These are phyloP conservation scores for Nomada lathburiana DNA, from an alignment of 2,888 invertebrate genomes.

Conservation along the genomic window DNA sequence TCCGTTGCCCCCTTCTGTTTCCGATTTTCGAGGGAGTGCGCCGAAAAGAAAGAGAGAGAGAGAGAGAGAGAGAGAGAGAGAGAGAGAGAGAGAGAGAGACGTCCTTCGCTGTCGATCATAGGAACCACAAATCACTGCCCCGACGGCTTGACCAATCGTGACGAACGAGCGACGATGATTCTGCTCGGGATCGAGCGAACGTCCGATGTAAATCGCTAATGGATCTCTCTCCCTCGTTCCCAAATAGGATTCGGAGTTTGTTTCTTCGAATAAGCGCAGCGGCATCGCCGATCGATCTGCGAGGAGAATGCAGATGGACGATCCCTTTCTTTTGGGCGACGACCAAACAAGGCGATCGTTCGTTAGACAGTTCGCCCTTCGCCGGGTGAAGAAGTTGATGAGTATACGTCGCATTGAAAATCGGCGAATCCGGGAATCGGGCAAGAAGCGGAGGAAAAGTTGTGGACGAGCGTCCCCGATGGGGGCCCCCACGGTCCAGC, in stretches of 20 bases:
- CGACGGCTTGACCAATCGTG: conserved; percentile 52
- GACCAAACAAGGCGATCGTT: conserved; percentile 44
- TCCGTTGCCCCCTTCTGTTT: neutral
- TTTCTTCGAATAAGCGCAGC: conserved; percentile 12
- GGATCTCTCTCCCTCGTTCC: conserved; percentile 12
- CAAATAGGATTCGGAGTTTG: conserved; percentile 20
- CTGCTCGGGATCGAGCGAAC: conserved; percentile 30
- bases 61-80: neutral
- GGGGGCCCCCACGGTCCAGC: neutral
- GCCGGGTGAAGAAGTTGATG: conserved; percentile 22
- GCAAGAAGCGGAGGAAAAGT: conserved; percentile 20
- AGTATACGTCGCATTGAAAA: conserved; percentile 26
- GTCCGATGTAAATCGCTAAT: conserved; percentile 38
- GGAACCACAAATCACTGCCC: conserved; percentile 58
- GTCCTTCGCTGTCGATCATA: conserved; percentile 9
- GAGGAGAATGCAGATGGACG: conserved; percentile 27
- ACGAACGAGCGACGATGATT: conserved; percentile 49
- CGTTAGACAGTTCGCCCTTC: conserved; percentile 4
- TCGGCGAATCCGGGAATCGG: conserved; percentile 20
- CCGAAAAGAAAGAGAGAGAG: neutral
- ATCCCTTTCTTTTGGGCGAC: conserved; percentile 18
- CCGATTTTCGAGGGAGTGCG: neutral
- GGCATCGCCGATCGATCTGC: neutral
- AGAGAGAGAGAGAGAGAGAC: neutral
- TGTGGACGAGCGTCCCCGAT: neutral